These are phyloP conservation scores for Synergus japonicus DNA, from an alignment of 2,888 invertebrate genomes.

Conservation along the genomic window DNA sequence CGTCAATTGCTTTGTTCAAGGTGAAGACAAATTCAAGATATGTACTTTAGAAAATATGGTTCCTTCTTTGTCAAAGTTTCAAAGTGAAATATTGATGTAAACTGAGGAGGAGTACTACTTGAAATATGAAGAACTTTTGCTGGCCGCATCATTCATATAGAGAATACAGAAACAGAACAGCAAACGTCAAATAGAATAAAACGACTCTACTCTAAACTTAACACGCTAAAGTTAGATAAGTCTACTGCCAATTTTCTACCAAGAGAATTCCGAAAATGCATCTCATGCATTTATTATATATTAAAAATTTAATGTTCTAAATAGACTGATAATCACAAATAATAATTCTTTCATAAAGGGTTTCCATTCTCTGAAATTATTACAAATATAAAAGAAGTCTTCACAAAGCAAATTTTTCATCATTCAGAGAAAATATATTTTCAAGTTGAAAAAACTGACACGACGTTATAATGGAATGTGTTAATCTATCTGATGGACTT, in stretches of 20 bases:
- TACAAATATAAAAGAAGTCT: background rate
- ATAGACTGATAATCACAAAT: no score
- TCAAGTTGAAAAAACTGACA: background rate
- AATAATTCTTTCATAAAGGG: background rate
- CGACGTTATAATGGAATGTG: slow-evolving; percentile 4
- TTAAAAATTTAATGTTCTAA: no score
- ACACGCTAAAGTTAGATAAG: background rate
- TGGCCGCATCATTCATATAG: background rate
- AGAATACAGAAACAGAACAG: background rate
- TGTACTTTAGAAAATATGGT: background rate
- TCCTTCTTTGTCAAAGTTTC: background rate
- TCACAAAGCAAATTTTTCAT: background rate
- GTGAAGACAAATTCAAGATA: background rate
- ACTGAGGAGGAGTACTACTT: background rate
- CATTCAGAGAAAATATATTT: slow-evolving; percentile 5
- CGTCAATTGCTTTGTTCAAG: background rate
- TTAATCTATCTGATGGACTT: slow-evolving; percentile 19
- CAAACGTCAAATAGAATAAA: background rate
- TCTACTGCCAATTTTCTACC: background rate
- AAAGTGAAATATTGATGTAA: background rate
- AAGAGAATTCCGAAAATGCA: background rate
- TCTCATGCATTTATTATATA: background rate
- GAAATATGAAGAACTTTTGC: background rate
- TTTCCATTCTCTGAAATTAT: background rate
- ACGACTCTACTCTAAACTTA: background rate